Percentiles rank a stretch among this genome's conserved stretches.
phyloP scores from a whole-genome alignment of 2,888 invertebrate species.

The Ectemnius cavifrons region DNA sequence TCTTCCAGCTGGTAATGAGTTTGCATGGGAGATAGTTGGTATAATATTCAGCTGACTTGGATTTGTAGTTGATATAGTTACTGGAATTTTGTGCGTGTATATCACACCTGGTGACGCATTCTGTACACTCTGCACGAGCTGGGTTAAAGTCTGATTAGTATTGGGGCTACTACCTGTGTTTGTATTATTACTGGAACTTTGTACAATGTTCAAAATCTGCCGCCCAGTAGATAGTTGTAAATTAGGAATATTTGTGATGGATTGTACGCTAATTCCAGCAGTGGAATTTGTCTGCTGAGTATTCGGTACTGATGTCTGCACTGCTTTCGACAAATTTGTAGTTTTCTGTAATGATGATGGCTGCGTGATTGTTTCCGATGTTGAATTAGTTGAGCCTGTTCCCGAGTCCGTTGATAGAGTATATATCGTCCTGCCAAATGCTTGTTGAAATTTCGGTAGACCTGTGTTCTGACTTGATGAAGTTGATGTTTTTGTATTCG shows the following conservation, averaged over 20 bases:
- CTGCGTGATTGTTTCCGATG: slow-evolving; percentile 59
- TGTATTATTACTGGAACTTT: slow-evolving; percentile 63
- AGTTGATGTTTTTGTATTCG: slow-evolving; percentile 56
- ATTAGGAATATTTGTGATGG: slow-evolving; percentile 71
- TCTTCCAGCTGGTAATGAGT: slow-evolving; percentile 67
- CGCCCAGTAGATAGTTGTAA: slow-evolving; percentile 67
- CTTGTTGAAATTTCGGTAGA: slow-evolving; percentile 88
- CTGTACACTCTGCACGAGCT: slow-evolving; percentile 70
- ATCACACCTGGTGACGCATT: slow-evolving; percentile 82
- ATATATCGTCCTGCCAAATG: slow-evolving; percentile 86
- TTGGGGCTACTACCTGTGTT: slow-evolving; percentile 59
- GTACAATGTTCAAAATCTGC: slow-evolving; percentile 74
- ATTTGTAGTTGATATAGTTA: slow-evolving; percentile 78
- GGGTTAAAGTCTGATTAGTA: slow-evolving; percentile 70
- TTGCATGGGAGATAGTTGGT: slow-evolving; percentile 71
- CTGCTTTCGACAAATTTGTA: slow-evolving; percentile 75
- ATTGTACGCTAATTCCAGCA: slow-evolving; percentile 68
- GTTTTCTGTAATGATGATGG: slow-evolving; percentile 63
- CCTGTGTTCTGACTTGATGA: slow-evolving; percentile 72
- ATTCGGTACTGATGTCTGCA: slow-evolving; percentile 74
- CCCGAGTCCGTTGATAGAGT: slow-evolving; percentile 56
- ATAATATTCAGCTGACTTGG: slow-evolving; percentile 73
- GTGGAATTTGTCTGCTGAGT: slow-evolving; percentile 58
- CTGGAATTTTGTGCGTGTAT: slow-evolving; percentile 86
- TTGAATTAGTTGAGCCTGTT: slow-evolving; percentile 39